These are phyloP conservation scores for Neosilurus mollespiculum DNA, from an alignment of 2,797 vertebrate species.

Conservation along the genomic window DNA sequence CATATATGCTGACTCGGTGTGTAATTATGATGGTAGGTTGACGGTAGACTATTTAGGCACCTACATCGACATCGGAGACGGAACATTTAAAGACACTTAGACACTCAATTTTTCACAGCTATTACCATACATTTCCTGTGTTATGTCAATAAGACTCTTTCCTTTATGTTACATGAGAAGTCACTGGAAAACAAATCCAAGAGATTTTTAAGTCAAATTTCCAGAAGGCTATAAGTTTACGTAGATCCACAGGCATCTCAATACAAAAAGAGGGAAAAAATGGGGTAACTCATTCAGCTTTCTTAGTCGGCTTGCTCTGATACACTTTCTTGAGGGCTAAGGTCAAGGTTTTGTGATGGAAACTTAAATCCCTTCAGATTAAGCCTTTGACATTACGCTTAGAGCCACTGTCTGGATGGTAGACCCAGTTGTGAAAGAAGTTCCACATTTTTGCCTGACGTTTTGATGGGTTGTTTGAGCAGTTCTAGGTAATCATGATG, in stretches of 20 bases:
- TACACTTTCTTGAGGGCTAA: neutral
- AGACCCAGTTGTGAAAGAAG: neutral
- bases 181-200: too few species aligned
- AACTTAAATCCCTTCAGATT: too few species aligned
- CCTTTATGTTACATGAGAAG: too few species aligned
- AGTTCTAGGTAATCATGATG: neutral
- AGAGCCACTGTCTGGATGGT: neutral
- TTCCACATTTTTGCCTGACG: neutral
- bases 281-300: neutral
- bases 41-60: neutral
- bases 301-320: neutral
- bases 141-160: too few species aligned
- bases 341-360: neutral
- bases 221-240: too few species aligned
- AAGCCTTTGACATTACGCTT: neutral
- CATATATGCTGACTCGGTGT: neutral
- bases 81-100: neutral
- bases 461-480: neutral
- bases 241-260: too few species aligned
- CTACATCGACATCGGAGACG: neutral
- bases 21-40: neutral
- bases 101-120: neutral
- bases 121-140: neutral
- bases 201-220: too few species aligned
- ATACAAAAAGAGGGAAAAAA: too few species aligned